Evolutionary conservation across 2,888 invertebrate genomes (phyloP), one percentile per base, ranked within the genome.

Genomic region (Euplexia lucipara): DNA sequence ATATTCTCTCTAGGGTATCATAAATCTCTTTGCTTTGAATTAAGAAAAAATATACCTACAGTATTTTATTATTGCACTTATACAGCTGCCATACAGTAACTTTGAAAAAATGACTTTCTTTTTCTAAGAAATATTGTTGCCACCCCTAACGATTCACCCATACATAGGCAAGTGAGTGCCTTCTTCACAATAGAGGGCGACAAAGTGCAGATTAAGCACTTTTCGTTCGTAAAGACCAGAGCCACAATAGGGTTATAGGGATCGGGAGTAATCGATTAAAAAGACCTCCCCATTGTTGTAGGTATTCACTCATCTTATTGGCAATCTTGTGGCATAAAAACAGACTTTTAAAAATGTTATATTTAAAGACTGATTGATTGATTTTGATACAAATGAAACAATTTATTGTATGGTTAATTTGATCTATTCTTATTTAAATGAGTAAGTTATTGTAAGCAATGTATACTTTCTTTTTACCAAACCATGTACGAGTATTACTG

Each of bases 161-260:
- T 76, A 78, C 80, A 76, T 73, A 71, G 61, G 53, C 64, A 64
- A 79, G 75, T 59, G 70, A 66, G 70, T 67, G 78, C 80, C 77
- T 65, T 70, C 80, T 80, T 60, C 61, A 78, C 78, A 79, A 74
- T 82, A 74, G 82, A 79, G 79, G 58, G 82, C 83, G 86, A 86
- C 87, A 87, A 89, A 90, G 88, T 87, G 90, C 86, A 89, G 89
- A 90, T 90, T 92, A 91, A 92, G 92, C 91, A 91, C 89, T 91
- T 90, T 88, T 86, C 87, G 87, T 87, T 82, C 65, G 65, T 64
- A 63, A 66, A 75, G 64, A 59, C 57, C 64, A 44, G 63, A 53
- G 49, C 54, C 70, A 64, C 74, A 75, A 75, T 75, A 53, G 75
- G 71, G 71, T 77, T 77, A 77, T 59, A 22, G 61, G 63, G 67